Evolutionary conservation across 1,140 invertebrate genomes (phyloP), one percentile per base, ranked within the genome.

Genomic region (Diorhabda sublineata): DNA sequence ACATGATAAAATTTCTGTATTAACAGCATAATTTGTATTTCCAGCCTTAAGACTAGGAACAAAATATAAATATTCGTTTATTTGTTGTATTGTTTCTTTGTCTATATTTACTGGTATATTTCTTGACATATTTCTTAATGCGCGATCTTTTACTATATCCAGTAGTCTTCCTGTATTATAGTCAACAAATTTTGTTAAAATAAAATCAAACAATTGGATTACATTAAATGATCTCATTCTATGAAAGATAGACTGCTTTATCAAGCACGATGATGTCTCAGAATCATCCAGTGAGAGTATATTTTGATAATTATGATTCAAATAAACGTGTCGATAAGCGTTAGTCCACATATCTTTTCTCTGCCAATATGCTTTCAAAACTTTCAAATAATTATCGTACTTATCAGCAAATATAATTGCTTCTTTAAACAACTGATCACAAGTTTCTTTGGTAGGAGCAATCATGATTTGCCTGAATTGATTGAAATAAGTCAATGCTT

Each of bases 161-260:
- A 60, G 42, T 60, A 60, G 11, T 60, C 42, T 60, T 60, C 11
- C 42, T 5, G n/a, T 42, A 26, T 11, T 9, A 42, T 60, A 60
- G 11, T 60, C 58, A 11, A 6, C 11, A 60, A 60, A 60, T 60
- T 60, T 60, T 3, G 58, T 60, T 3, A 60, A 60, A 7, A 60
- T 9, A 26, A 60, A 66, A 66, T 66, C 65, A 9, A 66, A 52
- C n/a, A 66, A 43, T 5, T 45, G 45, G 5, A 66, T 57, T 3
- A 57, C 11, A 44, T 66, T 66, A 66, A 66, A 66, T 6, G 65
- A n/a, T 42, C 52, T 58, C 11, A 52, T 66, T 9, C 65, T 8
- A 11, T 42, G 42, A 26, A 66, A 59, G 2, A 60, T 26, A 58
- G 42, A 56, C 45, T 58, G 56, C 59, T 66, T 66, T 7, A 66